phyloP scores from a whole-genome alignment of 35 echinoderm and acorn worm species.

The Heliocidaris tuberculata region DNA sequence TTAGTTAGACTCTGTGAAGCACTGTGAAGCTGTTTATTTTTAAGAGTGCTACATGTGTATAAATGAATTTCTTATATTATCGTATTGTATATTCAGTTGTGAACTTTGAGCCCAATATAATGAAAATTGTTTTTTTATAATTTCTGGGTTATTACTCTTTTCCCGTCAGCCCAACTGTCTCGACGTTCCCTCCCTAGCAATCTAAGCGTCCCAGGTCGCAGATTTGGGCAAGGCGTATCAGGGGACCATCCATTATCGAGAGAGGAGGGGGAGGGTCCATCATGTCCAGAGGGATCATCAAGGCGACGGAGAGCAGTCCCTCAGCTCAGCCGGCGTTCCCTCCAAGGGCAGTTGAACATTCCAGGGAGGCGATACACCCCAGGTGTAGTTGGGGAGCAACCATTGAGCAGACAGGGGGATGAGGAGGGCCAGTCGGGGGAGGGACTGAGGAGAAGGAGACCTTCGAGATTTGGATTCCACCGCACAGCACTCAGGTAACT shows the following conservation, averaged over 20 bases:
- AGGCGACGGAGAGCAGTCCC: background rate
- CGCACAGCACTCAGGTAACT: conserved; percentile 32
- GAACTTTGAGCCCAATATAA: too few species aligned
- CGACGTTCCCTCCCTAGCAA: background rate
- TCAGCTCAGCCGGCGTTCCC: background rate
- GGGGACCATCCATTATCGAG: background rate
- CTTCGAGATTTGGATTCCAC: conserved; percentile 39
- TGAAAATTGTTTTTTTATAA: too few species aligned
- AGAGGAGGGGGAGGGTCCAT: background rate
- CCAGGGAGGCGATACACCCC: background rate
- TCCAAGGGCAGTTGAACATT: conserved; percentile 24
- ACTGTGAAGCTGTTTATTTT: too few species aligned
- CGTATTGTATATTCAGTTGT: too few species aligned
- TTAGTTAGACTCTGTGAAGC: too few species aligned
- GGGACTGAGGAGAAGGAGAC: conserved; percentile 34
- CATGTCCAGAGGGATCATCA: background rate
- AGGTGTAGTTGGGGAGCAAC: background rate
- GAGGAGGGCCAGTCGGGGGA: conserved; percentile 40
- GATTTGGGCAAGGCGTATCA: background rate
- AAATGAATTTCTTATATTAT: too few species aligned
- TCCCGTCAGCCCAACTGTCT: conserved; percentile 22
- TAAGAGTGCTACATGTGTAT: too few species aligned
- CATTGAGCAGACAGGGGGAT: conserved; percentile 27
- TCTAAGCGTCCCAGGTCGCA: background rate
- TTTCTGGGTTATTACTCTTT: too few species aligned